Evolutionary conservation across 2,888 invertebrate genomes (phyloP).

Genomic region (Dicycla oo): DNA sequence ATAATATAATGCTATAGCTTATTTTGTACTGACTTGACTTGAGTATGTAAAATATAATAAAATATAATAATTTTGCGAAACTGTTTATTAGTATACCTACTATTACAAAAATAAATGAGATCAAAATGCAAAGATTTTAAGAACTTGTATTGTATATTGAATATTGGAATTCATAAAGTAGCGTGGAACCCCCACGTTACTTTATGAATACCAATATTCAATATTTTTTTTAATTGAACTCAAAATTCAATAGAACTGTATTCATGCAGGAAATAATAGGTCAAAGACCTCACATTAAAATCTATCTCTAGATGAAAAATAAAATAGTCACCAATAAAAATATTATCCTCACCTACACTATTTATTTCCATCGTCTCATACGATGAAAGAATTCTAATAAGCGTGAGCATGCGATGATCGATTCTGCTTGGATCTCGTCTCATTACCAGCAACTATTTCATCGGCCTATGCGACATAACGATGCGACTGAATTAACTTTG

Average conservation of each 20-base stretch:
- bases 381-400: slow-evolving; percentile 70
- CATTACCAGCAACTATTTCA: slow-evolving; percentile 72
- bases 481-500: slow-evolving; percentile 50
- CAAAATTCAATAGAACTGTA: slow-evolving; percentile 6
- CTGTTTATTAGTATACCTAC: neutral
- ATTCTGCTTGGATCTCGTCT: slow-evolving; percentile 74
- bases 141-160: neutral
- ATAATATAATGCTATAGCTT: too few relatives aligned
- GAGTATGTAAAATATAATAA: neutral
- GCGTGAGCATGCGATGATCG: slow-evolving; percentile 71
- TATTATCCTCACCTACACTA: slow-evolving; percentile 51
- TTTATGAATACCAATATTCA: too few relatives aligned
- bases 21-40: too few relatives aligned
- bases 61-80: neutral
- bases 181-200: too few relatives aligned
- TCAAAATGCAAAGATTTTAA: neutral
- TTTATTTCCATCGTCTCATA: slow-evolving; percentile 63
- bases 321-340: slow-evolving; percentile 34
- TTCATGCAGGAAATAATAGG: neutral
- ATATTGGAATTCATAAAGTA: neutral
- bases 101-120: neutral
- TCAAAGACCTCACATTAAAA: neutral
- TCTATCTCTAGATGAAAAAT: slow-evolving; percentile 6
- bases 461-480: slow-evolving; percentile 65
- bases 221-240: neutral